Conservation (phyloP, 2,888 invertebrate species). For the Drosophila hamatofila region DNA sequence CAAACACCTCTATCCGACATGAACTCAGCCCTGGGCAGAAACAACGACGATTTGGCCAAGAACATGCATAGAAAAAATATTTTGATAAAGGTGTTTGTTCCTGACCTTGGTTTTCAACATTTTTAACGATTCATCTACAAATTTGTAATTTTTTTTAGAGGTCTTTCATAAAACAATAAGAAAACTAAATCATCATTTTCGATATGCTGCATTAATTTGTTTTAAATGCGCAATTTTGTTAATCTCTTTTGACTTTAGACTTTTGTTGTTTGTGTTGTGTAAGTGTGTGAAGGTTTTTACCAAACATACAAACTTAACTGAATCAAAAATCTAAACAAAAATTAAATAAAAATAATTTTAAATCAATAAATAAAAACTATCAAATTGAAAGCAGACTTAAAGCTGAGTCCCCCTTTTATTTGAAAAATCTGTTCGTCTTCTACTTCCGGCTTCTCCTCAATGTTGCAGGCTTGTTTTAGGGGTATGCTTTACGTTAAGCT, state of each 20-base stretch:
- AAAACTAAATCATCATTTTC: conserved; percentile 25
- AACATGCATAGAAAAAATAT: conserved; percentile 73
- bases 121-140: conserved; percentile 19
- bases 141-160: neutral
- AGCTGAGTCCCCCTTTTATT: conserved; percentile 12
- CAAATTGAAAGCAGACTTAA: conserved; percentile 10
- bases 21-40: conserved; percentile 85
- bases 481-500: conserved; percentile 43
- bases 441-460: neutral
- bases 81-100: conserved; percentile 72
- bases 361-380: conserved; percentile 1
- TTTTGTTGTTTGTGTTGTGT: conserved; percentile 59
- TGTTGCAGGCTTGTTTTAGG: conserved; percentile 5
- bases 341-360: conserved; percentile 28
- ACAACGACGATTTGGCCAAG: conserved; percentile 84
- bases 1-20: conserved; percentile 77
- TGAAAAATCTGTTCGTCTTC: neutral
- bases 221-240: conserved; percentile 40
- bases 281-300: conserved; percentile 50
- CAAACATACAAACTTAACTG: conserved; percentile 43
- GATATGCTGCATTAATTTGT: conserved; percentile 28
- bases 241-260: conserved; percentile 35
- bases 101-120: conserved; percentile 38
- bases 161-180: conserved; percentile 11
- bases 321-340: conserved; percentile 45